Evolutionary conservation across 2,888 invertebrate genomes (phyloP), one percentile per base, ranked within the genome.

Genomic region (Drepana falcataria): DNA sequence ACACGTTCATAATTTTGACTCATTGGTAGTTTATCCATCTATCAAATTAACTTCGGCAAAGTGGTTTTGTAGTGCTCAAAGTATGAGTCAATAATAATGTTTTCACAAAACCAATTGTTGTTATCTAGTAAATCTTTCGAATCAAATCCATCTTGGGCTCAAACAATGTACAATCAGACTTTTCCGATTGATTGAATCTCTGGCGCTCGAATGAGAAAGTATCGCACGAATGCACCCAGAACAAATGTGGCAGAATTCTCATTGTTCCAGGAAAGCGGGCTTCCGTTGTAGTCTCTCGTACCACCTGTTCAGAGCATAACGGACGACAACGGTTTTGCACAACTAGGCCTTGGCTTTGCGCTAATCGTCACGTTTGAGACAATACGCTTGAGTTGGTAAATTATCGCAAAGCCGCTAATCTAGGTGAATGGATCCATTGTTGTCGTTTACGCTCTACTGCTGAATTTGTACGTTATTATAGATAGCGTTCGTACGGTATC

Each of bases 311-410:
- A 68, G 63, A 72, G 71, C 64, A 70, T 85, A 85, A 83, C 85
- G 85, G 84, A 66, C 71, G 69, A 67, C 77, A 82, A 85, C 81
- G 83, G 83, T 78, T 83, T 82, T 79, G 83, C 81, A 85, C 83
- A 85, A 80, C 72, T 80, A 76, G 81, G 82, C 74, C 79, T 81
- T 71, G 68, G 66, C 66, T 71, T 73, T 74, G 65, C 68, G 65
- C 67, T 69, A 66, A 74, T 75, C 66, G 72, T 75, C 77, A 77
- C 73, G 78, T 77, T 69, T 67, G 62, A 65, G 59, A 63, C 70
- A 69, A 73, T 71, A 69, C 66, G 69, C 59, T 71, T 66, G 65
- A 68, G 71, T 77, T 77, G 77, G 71, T 79, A 77, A 79, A 77
- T 75, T 51, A 53, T 58, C 35, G 37, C 37, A 48, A 48, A 40